Evolutionary conservation across 2,797 vertebrate species (phyloP).

Genomic region (Sus cebifrons): DNA sequence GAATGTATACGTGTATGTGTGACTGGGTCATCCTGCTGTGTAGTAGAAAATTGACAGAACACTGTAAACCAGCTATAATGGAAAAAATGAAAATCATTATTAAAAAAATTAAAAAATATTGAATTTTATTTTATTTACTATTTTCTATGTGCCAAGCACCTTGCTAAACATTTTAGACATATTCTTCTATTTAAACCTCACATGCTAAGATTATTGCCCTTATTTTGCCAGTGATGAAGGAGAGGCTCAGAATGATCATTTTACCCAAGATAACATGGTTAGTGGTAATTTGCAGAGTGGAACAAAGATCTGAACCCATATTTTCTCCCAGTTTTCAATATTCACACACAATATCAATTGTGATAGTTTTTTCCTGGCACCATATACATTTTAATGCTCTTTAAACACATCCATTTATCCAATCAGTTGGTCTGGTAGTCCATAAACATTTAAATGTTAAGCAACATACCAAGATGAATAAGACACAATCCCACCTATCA

Average conservation of each 20-base stretch:
- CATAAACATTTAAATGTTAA: constrained; percentile 59
- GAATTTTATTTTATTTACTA: constrained; percentile 42
- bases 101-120: background rate
- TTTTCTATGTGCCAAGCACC: background rate
- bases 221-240: background rate
- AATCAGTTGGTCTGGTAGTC: constrained; percentile 23
- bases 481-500: background rate
- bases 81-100: too few relatives aligned
- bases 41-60: too few relatives aligned
- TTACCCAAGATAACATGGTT: constrained; percentile 12
- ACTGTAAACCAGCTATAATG: too few relatives aligned
- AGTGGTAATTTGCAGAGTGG: background rate
- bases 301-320: background rate
- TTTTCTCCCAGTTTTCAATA: background rate
- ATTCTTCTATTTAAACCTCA: constrained; percentile 41
- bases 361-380: background rate
- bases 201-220: background rate
- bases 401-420: background rate
- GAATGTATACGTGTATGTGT: too few relatives aligned
- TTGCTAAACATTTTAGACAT: constrained; percentile 22
- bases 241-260: background rate
- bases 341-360: background rate
- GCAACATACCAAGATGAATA: background rate
- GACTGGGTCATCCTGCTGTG: too few relatives aligned
- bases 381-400: constrained; percentile 40